A percentile compares a stretch with the other conserved stretches of the same genome.
Evolutionary conservation across 92 coral and sea anemone species (phyloP).

Genomic region (Zoanthus gigantus): DNA sequence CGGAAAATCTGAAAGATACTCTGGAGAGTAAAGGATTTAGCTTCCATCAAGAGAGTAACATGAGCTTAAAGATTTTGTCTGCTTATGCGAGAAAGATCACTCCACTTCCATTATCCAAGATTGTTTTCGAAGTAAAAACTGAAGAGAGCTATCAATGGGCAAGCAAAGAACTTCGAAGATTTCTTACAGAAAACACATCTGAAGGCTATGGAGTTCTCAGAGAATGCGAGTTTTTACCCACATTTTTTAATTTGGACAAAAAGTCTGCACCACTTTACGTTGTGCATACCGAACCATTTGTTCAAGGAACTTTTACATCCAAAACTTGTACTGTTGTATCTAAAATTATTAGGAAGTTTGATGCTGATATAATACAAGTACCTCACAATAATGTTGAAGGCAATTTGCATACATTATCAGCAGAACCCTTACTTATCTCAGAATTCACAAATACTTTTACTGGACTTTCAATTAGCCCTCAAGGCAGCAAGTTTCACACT

Average conservation of each 20-base stretch:
- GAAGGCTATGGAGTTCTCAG: slow-evolving; percentile 49
- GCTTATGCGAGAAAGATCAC: slow-evolving; percentile 47
- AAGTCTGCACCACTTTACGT: neutral
- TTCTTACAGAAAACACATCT: slow-evolving; percentile 28
- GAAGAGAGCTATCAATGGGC: slow-evolving; percentile 59
- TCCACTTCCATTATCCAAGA: slow-evolving; percentile 62
- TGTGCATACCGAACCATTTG: slow-evolving; percentile 73
- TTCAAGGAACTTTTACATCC: slow-evolving; percentile 67
- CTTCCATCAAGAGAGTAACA: slow-evolving; percentile 1
- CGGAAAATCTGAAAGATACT: slow-evolving; percentile 6
- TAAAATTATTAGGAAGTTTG: neutral
- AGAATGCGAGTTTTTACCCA: slow-evolving; percentile 29
- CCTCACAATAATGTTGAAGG: neutral
- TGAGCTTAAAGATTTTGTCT: slow-evolving; percentile 16
- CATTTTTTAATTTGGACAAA: neutral
- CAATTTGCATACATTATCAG: neutral
- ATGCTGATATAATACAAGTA: neutral
- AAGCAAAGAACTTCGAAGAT: slow-evolving; percentile 3
- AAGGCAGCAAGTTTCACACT: neutral
- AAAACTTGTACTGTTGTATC: slow-evolving; percentile 54
- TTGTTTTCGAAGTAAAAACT: slow-evolving; percentile 59
- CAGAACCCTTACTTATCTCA: slow-evolving; percentile 56
- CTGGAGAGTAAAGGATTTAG: slow-evolving; percentile 1
- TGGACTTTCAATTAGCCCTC: slow-evolving; percentile 10
- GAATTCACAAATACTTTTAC: slow-evolving; percentile 60